These are phyloP conservation scores for Drosophila flavopinicola DNA, from an alignment of 2,888 invertebrate species.

Conservation along the genomic window DNA sequence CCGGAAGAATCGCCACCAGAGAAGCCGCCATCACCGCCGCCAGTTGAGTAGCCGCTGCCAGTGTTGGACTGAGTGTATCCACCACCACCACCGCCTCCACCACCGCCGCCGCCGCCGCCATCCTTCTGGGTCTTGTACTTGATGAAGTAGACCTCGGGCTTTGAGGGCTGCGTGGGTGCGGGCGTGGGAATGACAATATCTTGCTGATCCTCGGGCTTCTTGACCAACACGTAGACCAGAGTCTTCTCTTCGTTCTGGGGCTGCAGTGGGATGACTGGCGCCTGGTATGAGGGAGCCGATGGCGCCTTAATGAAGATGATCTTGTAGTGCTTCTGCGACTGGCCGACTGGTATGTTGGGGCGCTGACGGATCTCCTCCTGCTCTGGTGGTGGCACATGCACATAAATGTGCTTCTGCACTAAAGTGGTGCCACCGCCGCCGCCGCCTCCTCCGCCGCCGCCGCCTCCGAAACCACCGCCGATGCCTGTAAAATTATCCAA, in stretches of 20 bases:
- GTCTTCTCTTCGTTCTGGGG: conserved; percentile 95
- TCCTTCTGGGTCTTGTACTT: conserved; percentile 85
- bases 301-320: conserved; percentile 97
- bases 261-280: conserved; percentile 91
- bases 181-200: conserved; percentile 91
- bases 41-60: conserved; percentile 65
- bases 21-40: conserved; percentile 66
- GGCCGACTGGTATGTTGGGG: conserved; percentile 88
- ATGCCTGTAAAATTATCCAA: conserved; percentile 48
- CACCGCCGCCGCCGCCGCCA: conserved; percentile 57
- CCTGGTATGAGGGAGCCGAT: conserved; percentile 92
- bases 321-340: conserved; percentile 95
- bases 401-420: conserved; percentile 94
- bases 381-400: conserved; percentile 95
- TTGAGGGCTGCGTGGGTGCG: conserved; percentile 92
- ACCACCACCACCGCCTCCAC: conserved; percentile 52
- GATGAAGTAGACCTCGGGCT: conserved; percentile 95
- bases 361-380: conserved; percentile 88
- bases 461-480: conserved; percentile 72
- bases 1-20: conserved; percentile 66
- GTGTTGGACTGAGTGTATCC: conserved; percentile 54
- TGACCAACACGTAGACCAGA: conserved; percentile 94
- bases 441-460: conserved; percentile 72
- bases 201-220: conserved; percentile 93
- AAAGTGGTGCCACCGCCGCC: conserved; percentile 85